Conservation (phyloP, 2,797 vertebrate species). For the Rhinoraja longicauda region DNA sequence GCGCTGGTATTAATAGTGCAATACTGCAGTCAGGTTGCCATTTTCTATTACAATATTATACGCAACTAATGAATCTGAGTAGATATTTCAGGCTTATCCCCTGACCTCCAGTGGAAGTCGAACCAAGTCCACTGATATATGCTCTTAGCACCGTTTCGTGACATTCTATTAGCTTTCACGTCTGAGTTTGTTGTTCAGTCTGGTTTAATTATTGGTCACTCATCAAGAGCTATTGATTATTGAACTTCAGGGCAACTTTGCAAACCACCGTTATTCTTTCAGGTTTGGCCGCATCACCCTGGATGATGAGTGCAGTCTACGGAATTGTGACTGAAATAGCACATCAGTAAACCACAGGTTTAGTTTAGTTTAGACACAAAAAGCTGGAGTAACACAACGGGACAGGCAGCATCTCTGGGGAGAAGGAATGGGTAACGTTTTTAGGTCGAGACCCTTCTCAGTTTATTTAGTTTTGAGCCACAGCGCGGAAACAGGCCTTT, state of each 20-base stretch:
- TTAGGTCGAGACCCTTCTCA: too few species aligned
- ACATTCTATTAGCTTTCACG: background rate
- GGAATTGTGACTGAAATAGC: background rate
- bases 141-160: background rate
- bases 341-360: background rate
- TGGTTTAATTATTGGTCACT: background rate
- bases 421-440: too few species aligned
- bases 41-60: background rate
- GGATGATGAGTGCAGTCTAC: background rate
- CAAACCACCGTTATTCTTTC: background rate
- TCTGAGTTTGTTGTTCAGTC: background rate
- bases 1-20: background rate
- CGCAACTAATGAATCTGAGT: too few species aligned
- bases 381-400: too few species aligned
- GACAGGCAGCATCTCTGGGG: too few species aligned
- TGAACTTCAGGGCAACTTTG: background rate
- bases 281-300: background rate
- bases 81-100: background rate
- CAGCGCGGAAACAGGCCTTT: too few species aligned
- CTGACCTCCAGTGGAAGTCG: background rate
- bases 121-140: background rate
- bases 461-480: too few species aligned
- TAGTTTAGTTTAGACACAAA: too few species aligned
- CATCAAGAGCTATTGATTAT: background rate
- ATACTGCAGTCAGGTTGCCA: background rate